Conservation (phyloP, 2,888 invertebrate genomes). For the Dascillus cervinus region DNA sequence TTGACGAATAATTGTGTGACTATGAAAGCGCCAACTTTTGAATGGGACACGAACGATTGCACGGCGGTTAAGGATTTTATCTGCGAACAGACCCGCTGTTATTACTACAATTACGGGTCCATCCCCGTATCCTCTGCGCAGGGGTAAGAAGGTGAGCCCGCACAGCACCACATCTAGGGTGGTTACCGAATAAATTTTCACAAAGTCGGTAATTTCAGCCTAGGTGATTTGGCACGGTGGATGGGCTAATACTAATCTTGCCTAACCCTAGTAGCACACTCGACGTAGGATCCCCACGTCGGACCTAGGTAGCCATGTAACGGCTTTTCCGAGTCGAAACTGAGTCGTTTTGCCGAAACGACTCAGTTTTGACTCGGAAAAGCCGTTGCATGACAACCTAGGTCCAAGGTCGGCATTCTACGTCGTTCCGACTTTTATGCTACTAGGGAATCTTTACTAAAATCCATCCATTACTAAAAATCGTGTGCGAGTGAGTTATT, state of each 20-base stretch:
- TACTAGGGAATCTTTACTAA: too few species aligned
- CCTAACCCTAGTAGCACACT: too few species aligned
- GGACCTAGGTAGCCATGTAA: too few species aligned
- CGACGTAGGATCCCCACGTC: too few species aligned
- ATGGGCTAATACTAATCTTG: constrained; percentile 28
- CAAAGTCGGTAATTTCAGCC: constrained; percentile 24
- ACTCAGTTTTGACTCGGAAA: too few species aligned
- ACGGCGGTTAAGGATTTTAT: constrained; percentile 79
- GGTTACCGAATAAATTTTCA: constrained; percentile 12
- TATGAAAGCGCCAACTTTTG: constrained; percentile 67
- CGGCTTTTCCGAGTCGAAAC: too few species aligned
- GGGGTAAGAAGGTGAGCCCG: constrained; percentile 81
- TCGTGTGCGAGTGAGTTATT: too few species aligned
- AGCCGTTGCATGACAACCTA: too few species aligned
- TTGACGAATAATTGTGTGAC: constrained; percentile 68
- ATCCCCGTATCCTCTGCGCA: constrained; percentile 84
- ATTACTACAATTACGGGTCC: constrained; percentile 86
- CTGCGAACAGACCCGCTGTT: constrained; percentile 84
- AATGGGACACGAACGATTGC: constrained; percentile 79
- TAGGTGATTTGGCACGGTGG: constrained; percentile 35
- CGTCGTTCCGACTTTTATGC: too few species aligned
- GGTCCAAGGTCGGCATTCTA: too few species aligned
- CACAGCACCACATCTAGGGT: constrained; percentile 32
- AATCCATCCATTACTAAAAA: too few species aligned
- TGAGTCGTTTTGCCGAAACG: too few species aligned